phyloP scores from a whole-genome alignment of 2,797 vertebrate genomes.

The Hypotaenidia philippensis region DNA sequence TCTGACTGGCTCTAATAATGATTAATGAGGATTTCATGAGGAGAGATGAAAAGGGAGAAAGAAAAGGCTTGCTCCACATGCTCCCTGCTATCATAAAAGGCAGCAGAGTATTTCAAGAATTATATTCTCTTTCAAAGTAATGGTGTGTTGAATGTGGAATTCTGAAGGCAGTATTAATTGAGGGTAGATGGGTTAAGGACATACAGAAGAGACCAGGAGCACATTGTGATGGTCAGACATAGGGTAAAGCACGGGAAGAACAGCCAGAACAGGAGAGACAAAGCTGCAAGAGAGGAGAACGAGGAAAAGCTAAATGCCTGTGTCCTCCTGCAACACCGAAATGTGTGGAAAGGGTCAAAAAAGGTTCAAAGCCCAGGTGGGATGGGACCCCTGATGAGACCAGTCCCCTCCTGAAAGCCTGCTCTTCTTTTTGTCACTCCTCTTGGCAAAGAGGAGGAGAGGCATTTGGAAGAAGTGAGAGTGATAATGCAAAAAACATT shows the following conservation, averaged over 20 bases:
- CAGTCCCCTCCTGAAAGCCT: background rate
- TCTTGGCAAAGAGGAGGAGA: background rate
- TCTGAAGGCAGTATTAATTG: constrained; percentile 5
- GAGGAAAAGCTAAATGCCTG: background rate
- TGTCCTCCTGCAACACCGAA: background rate
- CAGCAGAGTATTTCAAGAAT: constrained; percentile 24
- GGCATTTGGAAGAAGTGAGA: background rate
- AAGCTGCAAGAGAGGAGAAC: background rate
- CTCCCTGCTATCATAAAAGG: constrained; percentile 30
- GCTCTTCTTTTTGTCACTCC: background rate
- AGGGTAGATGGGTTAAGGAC: constrained; percentile 21
- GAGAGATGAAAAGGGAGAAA: constrained; percentile 19
- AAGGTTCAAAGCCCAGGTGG: background rate
- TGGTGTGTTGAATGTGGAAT: background rate
- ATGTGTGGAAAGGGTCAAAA: background rate
- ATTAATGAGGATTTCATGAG: constrained; percentile 29
- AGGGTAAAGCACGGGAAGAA: background rate
- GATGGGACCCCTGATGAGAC: background rate
- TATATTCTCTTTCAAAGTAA: background rate
- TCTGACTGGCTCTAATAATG: background rate
- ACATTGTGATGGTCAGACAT: background rate
- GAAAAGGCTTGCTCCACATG: background rate
- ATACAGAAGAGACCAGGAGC: background rate
- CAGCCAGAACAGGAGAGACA: background rate
- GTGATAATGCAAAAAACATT: background rate